Conservation (phyloP, 1,140 invertebrate genomes). For the Grapholita molesta region DNA sequence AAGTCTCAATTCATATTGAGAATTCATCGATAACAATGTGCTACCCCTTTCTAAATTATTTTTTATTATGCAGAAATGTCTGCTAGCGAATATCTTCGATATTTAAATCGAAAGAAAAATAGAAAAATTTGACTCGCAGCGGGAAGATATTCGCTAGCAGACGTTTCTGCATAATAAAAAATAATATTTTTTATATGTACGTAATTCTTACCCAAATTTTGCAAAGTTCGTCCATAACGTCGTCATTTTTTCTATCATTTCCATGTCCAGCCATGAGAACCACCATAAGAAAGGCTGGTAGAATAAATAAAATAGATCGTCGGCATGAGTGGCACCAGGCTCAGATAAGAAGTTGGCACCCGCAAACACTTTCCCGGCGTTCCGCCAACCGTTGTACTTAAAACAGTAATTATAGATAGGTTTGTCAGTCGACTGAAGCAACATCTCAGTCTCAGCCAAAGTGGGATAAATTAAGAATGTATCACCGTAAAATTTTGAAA, state of each 20-base stretch:
- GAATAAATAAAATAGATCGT: slow-evolving; percentile 68
- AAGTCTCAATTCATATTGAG: too few species aligned
- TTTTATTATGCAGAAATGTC: too few species aligned
- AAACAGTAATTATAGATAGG: slow-evolving; percentile 58
- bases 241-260: slow-evolving; percentile 54
- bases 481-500: slow-evolving; percentile 50
- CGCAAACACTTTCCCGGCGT: slow-evolving; percentile 33
- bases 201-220: slow-evolving; percentile 53
- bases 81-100: too few species aligned
- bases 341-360: slow-evolving; percentile 21
- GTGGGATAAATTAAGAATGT: slow-evolving; percentile 39
- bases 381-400: slow-evolving; percentile 47
- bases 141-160: too few species aligned
- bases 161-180: too few species aligned
- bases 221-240: slow-evolving; percentile 69
- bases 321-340: slow-evolving; percentile 58
- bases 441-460: slow-evolving; percentile 46
- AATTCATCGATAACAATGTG: too few species aligned
- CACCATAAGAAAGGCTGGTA: slow-evolving; percentile 30
- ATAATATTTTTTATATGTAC: too few species aligned
- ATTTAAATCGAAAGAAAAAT: too few species aligned
- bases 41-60: too few species aligned
- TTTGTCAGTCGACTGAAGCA: slow-evolving; percentile 41
- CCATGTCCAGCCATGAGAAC: slow-evolving; percentile 37
- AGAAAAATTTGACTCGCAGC: too few species aligned